Conservation (phyloP, 2,797 vertebrate genomes). For the Distichodus sexfasciatus region DNA sequence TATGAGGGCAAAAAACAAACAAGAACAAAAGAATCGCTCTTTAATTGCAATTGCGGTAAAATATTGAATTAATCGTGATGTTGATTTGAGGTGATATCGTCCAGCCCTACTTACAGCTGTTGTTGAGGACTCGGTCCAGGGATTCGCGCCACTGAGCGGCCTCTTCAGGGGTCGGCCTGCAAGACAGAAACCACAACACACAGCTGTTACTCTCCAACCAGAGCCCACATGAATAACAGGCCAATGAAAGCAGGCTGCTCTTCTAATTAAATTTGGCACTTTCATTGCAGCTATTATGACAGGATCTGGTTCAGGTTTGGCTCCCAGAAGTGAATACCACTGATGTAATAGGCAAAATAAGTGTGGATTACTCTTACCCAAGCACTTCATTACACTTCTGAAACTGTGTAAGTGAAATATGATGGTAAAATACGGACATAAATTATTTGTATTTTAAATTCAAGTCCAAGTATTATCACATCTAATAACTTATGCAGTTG, state of each 20-base stretch:
- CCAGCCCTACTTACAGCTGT: slow-evolving; percentile 89
- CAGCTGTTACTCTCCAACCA: slow-evolving; percentile 1
- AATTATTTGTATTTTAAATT: too few relatives aligned
- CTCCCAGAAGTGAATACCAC: neutral
- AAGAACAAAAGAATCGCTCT: too few relatives aligned
- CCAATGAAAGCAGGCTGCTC: neutral
- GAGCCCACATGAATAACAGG: neutral
- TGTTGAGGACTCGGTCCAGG: slow-evolving; percentile 88
- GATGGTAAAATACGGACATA: too few relatives aligned
- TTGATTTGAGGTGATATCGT: too few relatives aligned
- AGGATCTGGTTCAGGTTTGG: slow-evolving; percentile 1
- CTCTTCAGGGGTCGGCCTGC: slow-evolving; percentile 82
- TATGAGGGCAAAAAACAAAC: too few relatives aligned
- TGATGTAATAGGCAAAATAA: neutral
- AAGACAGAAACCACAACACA: slow-evolving; percentile 35
- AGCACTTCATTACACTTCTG: neutral
- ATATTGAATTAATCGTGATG: too few relatives aligned
- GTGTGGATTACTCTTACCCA: neutral
- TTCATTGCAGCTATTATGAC: neutral
- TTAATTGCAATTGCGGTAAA: too few relatives aligned
- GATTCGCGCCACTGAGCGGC: slow-evolving; percentile 88
- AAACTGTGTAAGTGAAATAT: too few relatives aligned
- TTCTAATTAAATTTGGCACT: neutral
- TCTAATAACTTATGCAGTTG: too few relatives aligned
- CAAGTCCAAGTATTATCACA: too few relatives aligned